Percentiles rank a stretch among this genome's conserved stretches.
These are phyloP conservation scores for Megalopta genalis DNA, from an alignment of 1,140 invertebrate genomes.

Conservation along the genomic window DNA sequence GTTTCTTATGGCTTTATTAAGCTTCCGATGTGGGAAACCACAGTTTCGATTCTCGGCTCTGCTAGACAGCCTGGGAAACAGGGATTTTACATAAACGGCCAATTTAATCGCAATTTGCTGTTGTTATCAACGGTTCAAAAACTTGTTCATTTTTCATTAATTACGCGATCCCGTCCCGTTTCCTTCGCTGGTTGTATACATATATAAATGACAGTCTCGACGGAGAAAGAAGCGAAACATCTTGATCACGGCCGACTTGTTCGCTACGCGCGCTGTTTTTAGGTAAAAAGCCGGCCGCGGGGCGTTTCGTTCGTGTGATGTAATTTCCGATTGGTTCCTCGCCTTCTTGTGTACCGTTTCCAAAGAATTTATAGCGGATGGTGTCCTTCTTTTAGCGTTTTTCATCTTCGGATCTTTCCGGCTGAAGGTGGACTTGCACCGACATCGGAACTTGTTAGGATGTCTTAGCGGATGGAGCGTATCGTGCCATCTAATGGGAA, in stretches of 20 bases:
- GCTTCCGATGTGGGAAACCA: too few relatives aligned
- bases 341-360: conserved; percentile 2
- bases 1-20: too few relatives aligned
- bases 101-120: too few relatives aligned
- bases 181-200: neutral
- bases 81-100: too few relatives aligned
- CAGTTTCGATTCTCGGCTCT: too few relatives aligned
- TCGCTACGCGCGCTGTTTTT: neutral
- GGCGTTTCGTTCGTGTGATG: neutral
- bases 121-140: neutral
- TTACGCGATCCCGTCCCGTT: neutral
- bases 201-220: neutral
- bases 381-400: too few relatives aligned
- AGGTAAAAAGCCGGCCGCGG: conserved; percentile 8
- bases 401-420: neutral
- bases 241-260: neutral
- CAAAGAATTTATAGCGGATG: neutral
- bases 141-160: neutral
- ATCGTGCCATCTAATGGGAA: neutral
- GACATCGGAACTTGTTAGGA: neutral
- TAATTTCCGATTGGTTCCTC: conserved; percentile 36
- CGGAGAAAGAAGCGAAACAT: neutral
- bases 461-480: neutral
- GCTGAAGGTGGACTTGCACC: neutral
- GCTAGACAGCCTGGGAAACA: too few relatives aligned